Evolutionary conservation across 1,140 invertebrate genomes (phyloP).

Genomic region (Maniola jurtina): DNA sequence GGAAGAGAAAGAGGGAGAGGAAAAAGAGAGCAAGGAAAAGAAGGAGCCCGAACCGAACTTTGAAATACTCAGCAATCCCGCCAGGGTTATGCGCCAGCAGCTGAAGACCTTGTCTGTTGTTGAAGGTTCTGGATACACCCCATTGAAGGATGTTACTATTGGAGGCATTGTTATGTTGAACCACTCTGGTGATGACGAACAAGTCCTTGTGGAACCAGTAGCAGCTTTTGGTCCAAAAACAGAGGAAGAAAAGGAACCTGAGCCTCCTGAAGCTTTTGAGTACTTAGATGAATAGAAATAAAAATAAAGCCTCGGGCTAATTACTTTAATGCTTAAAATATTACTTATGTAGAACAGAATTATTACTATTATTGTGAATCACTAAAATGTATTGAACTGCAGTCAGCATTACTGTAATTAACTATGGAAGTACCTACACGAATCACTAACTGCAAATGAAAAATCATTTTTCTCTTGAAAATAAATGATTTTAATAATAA

Average conservation of each 20-base stretch:
- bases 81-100: conserved; percentile 95
- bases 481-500: conserved; percentile 41
- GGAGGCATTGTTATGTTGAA: conserved; percentile 98
- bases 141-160: conserved; percentile 94
- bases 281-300: conserved; percentile 94
- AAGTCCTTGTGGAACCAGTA: conserved; percentile 96
- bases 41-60: conserved; percentile 93
- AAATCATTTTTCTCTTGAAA: conserved; percentile 46
- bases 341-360: conserved; percentile 36
- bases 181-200: conserved; percentile 88
- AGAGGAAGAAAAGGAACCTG: conserved; percentile 97
- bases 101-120: conserved; percentile 91
- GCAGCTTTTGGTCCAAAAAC: conserved; percentile 95
- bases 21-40: conserved; percentile 82
- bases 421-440: conserved; percentile 53
- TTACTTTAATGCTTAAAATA: conserved; percentile 36
- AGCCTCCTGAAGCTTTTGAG: conserved; percentile 98
- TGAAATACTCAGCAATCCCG: conserved; percentile 96
- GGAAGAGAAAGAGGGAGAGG: conserved; percentile 79
- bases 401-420: conserved; percentile 42
- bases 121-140: conserved; percentile 89
- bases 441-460: conserved; percentile 55
- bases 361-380: conserved; percentile 27
- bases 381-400: conserved; percentile 55
- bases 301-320: conserved; percentile 69